These are phyloP conservation scores for Bombus superbus DNA, from an alignment of 1,140 invertebrate genomes.

Conservation along the genomic window DNA sequence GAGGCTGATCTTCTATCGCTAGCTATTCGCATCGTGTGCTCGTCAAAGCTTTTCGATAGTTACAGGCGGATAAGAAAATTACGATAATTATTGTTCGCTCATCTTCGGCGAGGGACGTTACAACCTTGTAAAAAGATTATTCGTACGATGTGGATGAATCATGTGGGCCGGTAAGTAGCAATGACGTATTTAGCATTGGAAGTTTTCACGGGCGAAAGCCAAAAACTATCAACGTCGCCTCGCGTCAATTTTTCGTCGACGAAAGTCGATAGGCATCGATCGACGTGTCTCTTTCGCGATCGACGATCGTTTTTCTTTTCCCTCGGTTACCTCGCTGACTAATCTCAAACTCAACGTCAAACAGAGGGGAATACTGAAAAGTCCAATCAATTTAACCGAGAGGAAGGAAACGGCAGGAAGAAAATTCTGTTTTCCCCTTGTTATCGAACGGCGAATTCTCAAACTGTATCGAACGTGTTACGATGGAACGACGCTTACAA, in stretches of 20 bases:
- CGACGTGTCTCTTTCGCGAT: neutral
- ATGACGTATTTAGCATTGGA: constrained; percentile 4
- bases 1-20: no score
- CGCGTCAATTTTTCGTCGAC: neutral
- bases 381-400: no score
- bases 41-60: no score
- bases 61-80: no score
- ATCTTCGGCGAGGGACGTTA: neutral
- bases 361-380: no score
- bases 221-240: neutral
- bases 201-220: constrained; percentile 14
- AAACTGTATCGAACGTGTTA: neutral
- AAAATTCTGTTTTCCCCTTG: neutral
- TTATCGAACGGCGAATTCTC: neutral
- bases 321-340: no score
- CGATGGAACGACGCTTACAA: neutral
- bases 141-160: constrained; percentile 4
- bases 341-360: no score
- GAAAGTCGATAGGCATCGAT: no score
- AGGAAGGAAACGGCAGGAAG: no score
- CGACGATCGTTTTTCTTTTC: no score
- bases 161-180: neutral
- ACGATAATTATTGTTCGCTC: neutral
- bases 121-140: constrained; percentile 6
- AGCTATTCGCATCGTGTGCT: no score